Evolutionary conservation across 2,113 vertebrate species (phyloP), one percentile per base, ranked within the genome.

Genomic region (Xiphorhynchus elegans): DNA sequence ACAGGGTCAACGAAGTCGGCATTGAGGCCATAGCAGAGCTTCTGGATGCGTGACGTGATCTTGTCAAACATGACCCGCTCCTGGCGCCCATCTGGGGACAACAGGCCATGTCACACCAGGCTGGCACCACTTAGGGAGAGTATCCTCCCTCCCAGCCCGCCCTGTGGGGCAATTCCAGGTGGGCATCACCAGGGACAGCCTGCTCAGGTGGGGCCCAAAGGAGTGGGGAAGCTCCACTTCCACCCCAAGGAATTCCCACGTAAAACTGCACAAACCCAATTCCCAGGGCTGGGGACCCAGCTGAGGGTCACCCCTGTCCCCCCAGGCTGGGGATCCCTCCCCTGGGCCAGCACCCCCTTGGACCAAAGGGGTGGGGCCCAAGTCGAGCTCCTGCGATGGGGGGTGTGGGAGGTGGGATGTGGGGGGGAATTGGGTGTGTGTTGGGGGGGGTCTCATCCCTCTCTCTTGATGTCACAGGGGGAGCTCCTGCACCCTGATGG

Each of bases 11-110:
- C 99, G 70, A 99, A 99, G 86, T 99, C 99, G 17, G 97, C 86
- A 16, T 99, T 99, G 96, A 99, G 99, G 67, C 99, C 99, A 10
- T 99, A 99, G 96, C 99, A 99, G 47, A 99, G 98, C 94, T 99
- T 99, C 98, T 99, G 99, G 93, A 99, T 99, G 49, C 99, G 98
- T 11, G 98, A 99, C 0, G 99, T 99, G 95, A 99, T 99, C 97
- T 99, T 99, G 97, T 99, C 99, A 37, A 99, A 99, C 98, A 99
- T 99, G 85, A 99, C 98, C 8, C 98, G 98, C 96, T 99, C 99
- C 23, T 99, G 98, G 76, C 98, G 99, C 35, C 99, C 99, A 97
- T 99, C 99, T 99, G 92, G 7, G 9, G 79, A 49, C 55, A 47
- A 26, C 19, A 28, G 4, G 23, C 19, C 2, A 7, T 2, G 1